Evolutionary conservation across 2,113 vertebrate species (phyloP).

Genomic region (Caretta caretta): DNA sequence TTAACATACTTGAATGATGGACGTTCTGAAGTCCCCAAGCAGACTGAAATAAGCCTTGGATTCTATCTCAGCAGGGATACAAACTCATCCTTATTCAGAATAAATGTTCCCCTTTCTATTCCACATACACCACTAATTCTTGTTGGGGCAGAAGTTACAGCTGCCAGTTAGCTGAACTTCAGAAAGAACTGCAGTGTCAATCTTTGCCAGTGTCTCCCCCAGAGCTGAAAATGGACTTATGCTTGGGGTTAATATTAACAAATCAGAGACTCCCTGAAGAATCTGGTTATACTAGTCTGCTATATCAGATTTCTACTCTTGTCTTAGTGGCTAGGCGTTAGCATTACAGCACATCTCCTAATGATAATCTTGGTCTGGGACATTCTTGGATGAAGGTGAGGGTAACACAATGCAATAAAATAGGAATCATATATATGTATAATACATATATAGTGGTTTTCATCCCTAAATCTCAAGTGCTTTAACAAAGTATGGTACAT

Average conservation of each 20-base stretch:
- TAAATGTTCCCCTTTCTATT: slow-evolving; percentile 32
- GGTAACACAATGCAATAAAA: not conserved
- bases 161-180: not conserved
- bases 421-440: not conserved
- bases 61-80: slow-evolving; percentile 9
- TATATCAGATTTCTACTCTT: not conserved
- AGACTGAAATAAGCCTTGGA: slow-evolving; percentile 9
- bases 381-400: not conserved
- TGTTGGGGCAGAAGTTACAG: not conserved
- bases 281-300: not conserved
- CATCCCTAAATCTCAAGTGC: not conserved
- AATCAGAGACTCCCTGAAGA: not conserved
- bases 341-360: not conserved
- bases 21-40: slow-evolving; percentile 3
- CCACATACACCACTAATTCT: slow-evolving; percentile 20
- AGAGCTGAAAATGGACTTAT: slow-evolving; percentile 3
- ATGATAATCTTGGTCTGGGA: not conserved
- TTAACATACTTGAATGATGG: slow-evolving; percentile 13
- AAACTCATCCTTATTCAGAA: slow-evolving; percentile 44
- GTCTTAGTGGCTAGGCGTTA: not conserved
- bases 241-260: slow-evolving; percentile 20
- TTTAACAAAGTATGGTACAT: not conserved
- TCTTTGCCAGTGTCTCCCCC: slow-evolving; percentile 7
- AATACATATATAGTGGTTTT: not conserved
- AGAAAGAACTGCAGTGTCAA: slow-evolving; percentile 1